Evolutionary conservation across 2,888 invertebrate species (phyloP), one percentile per base, ranked within the genome.

Genomic region (Dilophus febrilis): DNA sequence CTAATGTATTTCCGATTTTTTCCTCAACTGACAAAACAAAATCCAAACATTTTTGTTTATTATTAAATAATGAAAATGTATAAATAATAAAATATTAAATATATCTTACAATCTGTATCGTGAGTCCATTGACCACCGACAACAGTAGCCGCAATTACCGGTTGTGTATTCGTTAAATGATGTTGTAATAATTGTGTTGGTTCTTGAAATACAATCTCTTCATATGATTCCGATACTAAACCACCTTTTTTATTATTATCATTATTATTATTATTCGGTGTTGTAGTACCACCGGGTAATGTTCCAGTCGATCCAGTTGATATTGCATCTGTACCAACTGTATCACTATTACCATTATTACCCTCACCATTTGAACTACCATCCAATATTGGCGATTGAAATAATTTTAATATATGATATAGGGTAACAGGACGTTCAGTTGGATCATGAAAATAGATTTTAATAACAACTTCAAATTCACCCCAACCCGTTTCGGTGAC

Each of bases 401-500:
- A 97, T 10, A 97, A 64, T 65, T 95, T 95, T 37, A 97, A 65
- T 38, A 92, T 81, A 57, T 97, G 95, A 60, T 92, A 94, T 47
- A 95, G 70, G 0, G 92, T 94, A 0, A 94, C 87, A 77, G 92
- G 67, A 2, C 74, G 70, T 42, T 56, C 98, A 53, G 90, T 91
- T 2, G 88, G 86, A 67, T 98, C 97, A 55, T 86, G 82, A 53
- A 98, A 98, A 60, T 90, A 91, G 45, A 98, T 86, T 60, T 95
- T 95, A 40, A 99, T 94, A 28, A 90, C 85, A 47, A 97, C 86
- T 64, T 98, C 97, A 59, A 98, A 98, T 65, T 98, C 98, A 48
- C 98, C 98, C 97, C 98, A 98, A 2, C 97, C 97, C 1, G 97
- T 97, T 64, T 98, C 97, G 0, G 86, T 88, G 3, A 40, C 76